A percentile compares a stretch with the other conserved stretches of the same genome.
phyloP scores from a whole-genome alignment of 2,113 vertebrate species.

The Platycercus adscitus region DNA sequence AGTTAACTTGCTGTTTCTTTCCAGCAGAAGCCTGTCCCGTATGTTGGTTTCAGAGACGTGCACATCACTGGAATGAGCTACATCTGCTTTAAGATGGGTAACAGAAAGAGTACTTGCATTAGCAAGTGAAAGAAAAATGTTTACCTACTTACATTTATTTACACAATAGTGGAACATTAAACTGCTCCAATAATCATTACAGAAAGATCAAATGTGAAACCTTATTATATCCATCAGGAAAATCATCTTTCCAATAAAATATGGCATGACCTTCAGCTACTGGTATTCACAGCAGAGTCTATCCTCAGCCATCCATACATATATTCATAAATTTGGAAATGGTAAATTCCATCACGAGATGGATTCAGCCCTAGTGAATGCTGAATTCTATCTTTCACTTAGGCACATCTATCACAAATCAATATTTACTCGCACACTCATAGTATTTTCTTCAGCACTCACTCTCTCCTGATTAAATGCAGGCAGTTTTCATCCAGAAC shows the following conservation, averaged over 20 bases:
- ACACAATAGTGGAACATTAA: neutral
- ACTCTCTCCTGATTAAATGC: neutral
- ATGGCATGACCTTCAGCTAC: neutral
- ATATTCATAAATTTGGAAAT: slow-evolving; percentile 9
- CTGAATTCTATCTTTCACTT: neutral
- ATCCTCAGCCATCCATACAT: neutral
- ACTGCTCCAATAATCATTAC: neutral
- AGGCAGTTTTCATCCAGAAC: neutral
- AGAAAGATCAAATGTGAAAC: neutral
- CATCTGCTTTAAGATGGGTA: neutral
- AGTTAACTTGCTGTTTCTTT: neutral
- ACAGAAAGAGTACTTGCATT: neutral
- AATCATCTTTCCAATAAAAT: slow-evolving; percentile 4
- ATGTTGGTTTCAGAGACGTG: neutral
- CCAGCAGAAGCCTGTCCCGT: neutral
- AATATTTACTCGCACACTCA: neutral
- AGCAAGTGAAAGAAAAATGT: slow-evolving; percentile 1
- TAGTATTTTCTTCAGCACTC: neutral
- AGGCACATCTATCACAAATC: neutral
- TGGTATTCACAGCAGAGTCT: neutral
- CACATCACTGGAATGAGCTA: neutral
- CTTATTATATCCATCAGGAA: neutral
- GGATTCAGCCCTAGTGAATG: neutral
- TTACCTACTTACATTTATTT: neutral
- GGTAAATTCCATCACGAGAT: neutral